Evolutionary conservation across 2,797 vertebrate genomes (phyloP).

Genomic region (Ficedula albicollis): DNA sequence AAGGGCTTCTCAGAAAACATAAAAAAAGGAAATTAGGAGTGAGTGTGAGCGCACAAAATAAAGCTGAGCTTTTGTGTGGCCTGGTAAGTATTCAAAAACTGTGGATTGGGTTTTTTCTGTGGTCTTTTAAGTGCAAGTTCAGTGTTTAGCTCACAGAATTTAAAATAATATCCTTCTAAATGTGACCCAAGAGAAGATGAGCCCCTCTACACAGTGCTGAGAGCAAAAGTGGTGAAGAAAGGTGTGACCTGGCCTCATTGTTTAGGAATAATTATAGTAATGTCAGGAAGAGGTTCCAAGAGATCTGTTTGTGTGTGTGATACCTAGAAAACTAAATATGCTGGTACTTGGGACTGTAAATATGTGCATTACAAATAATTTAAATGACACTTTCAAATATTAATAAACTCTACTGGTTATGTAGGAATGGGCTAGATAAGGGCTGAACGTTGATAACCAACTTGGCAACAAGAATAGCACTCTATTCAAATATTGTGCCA

Average conservation of each 20-base stretch:
- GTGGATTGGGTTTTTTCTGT: fast-evolving
- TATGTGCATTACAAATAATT: fast-evolving
- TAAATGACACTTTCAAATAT: fast-evolving
- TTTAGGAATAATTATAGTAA: neutral
- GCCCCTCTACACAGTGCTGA: fast-evolving
- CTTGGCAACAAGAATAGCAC: too few relatives aligned
- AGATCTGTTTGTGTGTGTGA: neutral
- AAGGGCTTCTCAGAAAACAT: neutral
- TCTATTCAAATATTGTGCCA: fast-evolving
- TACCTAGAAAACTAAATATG: neutral
- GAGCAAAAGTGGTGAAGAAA: neutral
- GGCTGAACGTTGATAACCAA: neutral
- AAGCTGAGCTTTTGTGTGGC: neutral
- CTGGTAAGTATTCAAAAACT: neutral
- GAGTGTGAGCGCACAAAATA: fast-evolving
- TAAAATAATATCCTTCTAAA: neutral
- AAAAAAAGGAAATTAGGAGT: too few relatives aligned
- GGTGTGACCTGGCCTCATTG: neutral
- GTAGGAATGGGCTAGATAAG: neutral
- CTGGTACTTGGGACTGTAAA: neutral
- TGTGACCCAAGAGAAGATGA: fast-evolving
- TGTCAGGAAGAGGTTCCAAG: neutral
- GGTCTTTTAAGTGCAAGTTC: neutral
- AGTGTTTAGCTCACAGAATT: neutral
- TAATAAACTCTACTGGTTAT: fast-evolving